A percentile compares a stretch with the other conserved stretches of the same genome.
Evolutionary conservation across 2,797 vertebrate genomes (phyloP).

Genomic region (Phoebastria nigripes): DNA sequence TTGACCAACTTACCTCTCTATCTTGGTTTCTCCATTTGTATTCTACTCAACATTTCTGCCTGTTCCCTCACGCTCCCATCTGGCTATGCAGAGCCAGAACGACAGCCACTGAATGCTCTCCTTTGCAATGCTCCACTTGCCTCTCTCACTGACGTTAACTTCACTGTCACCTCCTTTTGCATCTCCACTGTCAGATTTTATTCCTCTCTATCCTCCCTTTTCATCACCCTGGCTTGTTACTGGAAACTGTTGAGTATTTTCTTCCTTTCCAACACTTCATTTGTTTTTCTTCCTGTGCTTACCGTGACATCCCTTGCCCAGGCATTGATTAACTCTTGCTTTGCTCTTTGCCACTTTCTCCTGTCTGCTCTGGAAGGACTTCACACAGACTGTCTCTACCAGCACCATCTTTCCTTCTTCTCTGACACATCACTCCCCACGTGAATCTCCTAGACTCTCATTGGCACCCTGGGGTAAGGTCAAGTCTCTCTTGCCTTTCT

Average conservation of each 20-base stretch:
- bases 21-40: neutral
- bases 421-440: neutral
- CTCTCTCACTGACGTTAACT: neutral
- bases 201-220: neutral
- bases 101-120: neutral
- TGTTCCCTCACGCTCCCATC: neutral
- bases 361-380: neutral
- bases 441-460: neutral
- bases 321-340: neutral
- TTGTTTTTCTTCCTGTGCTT: slow-evolving; percentile 7
- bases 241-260: slow-evolving; percentile 10
- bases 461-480: neutral
- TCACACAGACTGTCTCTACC: neutral
- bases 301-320: neutral
- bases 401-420: neutral
- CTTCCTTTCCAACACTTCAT: slow-evolving; percentile 6
- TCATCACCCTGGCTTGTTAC: neutral
- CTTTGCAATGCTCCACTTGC: neutral
- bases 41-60: neutral
- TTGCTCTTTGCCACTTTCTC: neutral
- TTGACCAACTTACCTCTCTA: neutral
- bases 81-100: neutral
- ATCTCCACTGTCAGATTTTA: neutral
- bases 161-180: neutral
- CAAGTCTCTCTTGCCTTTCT: neutral